Conservation (phyloP, 2,797 vertebrate species). For the Tenualosa thibaudeaui region DNA sequence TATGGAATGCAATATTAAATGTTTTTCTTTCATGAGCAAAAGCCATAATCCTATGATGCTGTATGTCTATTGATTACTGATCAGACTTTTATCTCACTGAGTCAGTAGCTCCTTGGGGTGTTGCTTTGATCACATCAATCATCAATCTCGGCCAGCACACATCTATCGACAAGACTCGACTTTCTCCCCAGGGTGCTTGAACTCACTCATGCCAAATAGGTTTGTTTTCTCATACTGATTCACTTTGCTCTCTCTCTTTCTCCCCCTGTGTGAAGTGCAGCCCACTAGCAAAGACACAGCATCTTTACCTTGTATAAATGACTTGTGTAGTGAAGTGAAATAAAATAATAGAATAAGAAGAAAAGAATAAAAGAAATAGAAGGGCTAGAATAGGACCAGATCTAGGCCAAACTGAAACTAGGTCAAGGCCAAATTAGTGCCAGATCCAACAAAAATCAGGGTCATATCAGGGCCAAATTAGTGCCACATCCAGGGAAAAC, state of each 20-base stretch:
- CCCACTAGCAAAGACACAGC: background rate
- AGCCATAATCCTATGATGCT: background rate
- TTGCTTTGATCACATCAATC: conserved; percentile 38
- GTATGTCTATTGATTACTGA: conserved; percentile 10
- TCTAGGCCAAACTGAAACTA: no score
- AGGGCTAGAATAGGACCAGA: no score
- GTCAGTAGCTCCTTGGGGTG: background rate
- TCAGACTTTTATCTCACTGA: background rate
- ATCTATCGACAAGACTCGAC: conserved; percentile 23
- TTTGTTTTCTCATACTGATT: conserved; percentile 24
- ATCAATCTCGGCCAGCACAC: conserved; percentile 22
- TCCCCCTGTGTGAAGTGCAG: background rate
- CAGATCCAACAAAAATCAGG: no score
- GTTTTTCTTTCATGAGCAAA: background rate
- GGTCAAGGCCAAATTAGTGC: no score
- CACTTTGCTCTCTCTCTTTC: conserved; percentile 32
- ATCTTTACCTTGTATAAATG: background rate
- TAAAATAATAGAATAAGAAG: no score
- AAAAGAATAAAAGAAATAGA: no score
- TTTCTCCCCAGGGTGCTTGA: background rate
- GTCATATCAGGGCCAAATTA: no score
- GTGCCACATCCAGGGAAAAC: no score
- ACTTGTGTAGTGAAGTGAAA: no score
- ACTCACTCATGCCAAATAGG: background rate
- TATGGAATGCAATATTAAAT: background rate